Conservation (phyloP, 2,113 vertebrate genomes). For the Hippocampus guttulatus region DNA sequence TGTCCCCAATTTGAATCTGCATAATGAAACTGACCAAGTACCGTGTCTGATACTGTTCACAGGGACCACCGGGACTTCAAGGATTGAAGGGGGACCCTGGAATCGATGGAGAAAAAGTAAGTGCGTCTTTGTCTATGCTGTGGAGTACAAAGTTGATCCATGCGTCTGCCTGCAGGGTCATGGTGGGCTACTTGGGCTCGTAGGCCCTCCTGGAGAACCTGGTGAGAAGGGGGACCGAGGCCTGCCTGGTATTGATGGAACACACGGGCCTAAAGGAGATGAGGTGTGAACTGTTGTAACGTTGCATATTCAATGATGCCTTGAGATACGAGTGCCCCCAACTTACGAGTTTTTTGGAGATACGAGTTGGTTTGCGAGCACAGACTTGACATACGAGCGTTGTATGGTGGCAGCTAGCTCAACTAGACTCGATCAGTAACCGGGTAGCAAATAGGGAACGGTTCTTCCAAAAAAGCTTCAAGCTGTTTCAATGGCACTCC, state of each 20-base stretch:
- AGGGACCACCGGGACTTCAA: conserved; percentile 86
- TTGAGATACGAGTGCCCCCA: background rate
- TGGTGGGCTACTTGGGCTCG: conserved; percentile 81
- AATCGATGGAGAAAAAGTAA: conserved; percentile 85
- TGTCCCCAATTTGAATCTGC: background rate
- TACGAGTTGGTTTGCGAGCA: too few species aligned
- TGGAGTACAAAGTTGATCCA: conserved; percentile 15
- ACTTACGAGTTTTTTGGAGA: too few species aligned
- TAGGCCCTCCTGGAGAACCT: conserved; percentile 84
- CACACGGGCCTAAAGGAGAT: conserved; percentile 82
- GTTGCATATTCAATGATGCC: background rate
- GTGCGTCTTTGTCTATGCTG: conserved; percentile 4
- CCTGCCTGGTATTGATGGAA: conserved; percentile 80
- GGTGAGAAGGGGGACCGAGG: conserved; percentile 91
- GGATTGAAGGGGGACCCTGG: conserved; percentile 87
- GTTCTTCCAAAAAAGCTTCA: too few species aligned
- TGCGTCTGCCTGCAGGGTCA: conserved; percentile 76
- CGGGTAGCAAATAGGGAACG: too few species aligned
- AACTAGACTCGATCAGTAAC: too few species aligned
- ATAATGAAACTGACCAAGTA: conserved; percentile 9
- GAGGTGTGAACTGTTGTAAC: conserved; percentile 55
- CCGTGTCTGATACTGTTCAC: conserved; percentile 15
- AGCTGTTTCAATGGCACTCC: too few species aligned
- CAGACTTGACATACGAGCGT: too few species aligned
- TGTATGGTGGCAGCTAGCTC: too few species aligned